phyloP scores from a whole-genome alignment of 2,888 invertebrate genomes.

The Patella ulyssiponensis region DNA sequence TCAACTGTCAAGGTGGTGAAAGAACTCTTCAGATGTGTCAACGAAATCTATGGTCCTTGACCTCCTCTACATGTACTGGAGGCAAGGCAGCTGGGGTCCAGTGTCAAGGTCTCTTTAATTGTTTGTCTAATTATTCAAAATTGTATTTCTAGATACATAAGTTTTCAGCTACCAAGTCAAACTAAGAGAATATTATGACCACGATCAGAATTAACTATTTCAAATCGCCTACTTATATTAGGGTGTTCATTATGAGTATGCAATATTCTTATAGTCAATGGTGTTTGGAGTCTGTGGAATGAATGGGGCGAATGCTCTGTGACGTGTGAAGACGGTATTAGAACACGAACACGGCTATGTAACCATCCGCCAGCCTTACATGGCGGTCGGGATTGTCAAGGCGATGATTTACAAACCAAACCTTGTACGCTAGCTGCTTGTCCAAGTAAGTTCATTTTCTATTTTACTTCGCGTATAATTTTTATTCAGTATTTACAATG shows the following conservation, averaged over 20 bases:
- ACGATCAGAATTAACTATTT: too few species aligned
- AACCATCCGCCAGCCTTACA: constrained; percentile 59
- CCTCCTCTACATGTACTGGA: constrained; percentile 23
- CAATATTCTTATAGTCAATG: constrained; percentile 49
- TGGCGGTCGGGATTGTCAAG: constrained; percentile 54
- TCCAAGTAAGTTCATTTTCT: constrained; percentile 51
- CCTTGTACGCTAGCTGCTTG: constrained; percentile 55
- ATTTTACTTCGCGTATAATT: background rate
- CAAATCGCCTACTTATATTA: too few species aligned
- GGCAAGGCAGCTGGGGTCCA: constrained; percentile 46
- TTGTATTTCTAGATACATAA: background rate
- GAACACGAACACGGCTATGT: constrained; percentile 56
- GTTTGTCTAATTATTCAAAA: too few species aligned
- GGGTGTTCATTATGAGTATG: too few species aligned
- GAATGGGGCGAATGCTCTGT: constrained; percentile 65
- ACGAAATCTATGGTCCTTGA: constrained; percentile 36
- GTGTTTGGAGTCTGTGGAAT: constrained; percentile 64
- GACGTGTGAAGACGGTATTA: constrained; percentile 62
- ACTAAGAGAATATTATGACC: too few species aligned
- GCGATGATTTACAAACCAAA: constrained; percentile 50
- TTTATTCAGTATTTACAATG: background rate
- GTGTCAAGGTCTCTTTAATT: constrained; percentile 49
- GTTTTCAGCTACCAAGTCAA: background rate
- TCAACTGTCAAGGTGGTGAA: constrained; percentile 45
- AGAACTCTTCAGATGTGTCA: constrained; percentile 48